These are phyloP conservation scores for Gymnogyps californianus DNA, from an alignment of 2,113 vertebrate species.

Conservation along the genomic window DNA sequence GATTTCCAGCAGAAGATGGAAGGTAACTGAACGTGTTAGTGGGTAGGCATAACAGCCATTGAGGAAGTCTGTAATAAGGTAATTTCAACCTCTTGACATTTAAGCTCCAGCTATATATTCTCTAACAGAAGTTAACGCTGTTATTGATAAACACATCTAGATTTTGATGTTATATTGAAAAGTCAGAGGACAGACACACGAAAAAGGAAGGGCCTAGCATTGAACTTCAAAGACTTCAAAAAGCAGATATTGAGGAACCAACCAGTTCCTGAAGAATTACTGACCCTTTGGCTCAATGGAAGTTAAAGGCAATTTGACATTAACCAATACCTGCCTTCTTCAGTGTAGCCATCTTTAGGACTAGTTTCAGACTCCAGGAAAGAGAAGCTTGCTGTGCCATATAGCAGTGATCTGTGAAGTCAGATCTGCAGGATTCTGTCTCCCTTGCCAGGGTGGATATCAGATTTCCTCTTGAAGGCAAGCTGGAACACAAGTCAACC, in stretches of 20 bases:
- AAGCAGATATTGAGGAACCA: not conserved
- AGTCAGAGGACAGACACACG: not conserved
- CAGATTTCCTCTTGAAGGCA: constrained; percentile 21
- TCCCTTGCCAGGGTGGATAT: not conserved
- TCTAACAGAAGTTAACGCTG: not conserved
- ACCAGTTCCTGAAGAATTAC: not conserved
- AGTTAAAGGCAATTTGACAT: not conserved
- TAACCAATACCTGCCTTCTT: not conserved
- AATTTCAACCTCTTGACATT: not conserved
- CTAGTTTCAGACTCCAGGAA: not conserved
- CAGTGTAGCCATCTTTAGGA: not conserved
- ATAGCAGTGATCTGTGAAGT: not conserved
- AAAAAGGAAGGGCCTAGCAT: not conserved
- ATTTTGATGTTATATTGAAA: not conserved
- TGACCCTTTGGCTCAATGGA: not conserved
- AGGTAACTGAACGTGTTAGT: not conserved
- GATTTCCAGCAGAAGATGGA: not conserved
- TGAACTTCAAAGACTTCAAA: not conserved
- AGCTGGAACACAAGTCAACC: constrained; percentile 32
- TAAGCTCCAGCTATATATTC: not conserved
- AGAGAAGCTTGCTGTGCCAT: not conserved
- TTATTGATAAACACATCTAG: not conserved
- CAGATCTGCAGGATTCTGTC: not conserved
- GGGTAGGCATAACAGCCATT: not conserved
- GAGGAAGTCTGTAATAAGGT: not conserved